Conservation (phyloP, 2,113 vertebrate species). For the Regulus satrapa region DNA sequence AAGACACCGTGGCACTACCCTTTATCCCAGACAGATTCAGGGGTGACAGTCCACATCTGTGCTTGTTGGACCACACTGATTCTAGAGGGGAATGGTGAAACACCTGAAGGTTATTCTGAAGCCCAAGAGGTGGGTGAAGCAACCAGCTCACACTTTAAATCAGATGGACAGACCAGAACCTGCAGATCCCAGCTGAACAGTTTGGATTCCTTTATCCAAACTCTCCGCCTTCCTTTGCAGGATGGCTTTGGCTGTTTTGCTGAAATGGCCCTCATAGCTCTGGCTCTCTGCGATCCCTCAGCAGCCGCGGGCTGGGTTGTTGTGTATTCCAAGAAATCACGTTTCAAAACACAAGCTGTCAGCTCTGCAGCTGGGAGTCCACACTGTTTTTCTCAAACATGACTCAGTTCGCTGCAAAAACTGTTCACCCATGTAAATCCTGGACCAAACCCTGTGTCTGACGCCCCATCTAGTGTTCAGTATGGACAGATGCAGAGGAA, state of each 20-base stretch:
- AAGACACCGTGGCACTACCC: background rate
- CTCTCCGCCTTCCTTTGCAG: background rate
- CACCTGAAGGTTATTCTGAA: background rate
- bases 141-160: background rate
- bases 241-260: background rate
- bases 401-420: background rate
- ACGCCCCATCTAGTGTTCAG: slow-evolving; percentile 35
- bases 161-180: background rate
- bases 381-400: background rate
- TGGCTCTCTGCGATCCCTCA: background rate
- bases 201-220: background rate
- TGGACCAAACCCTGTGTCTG: background rate
- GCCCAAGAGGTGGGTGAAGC: background rate
- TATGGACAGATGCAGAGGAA: background rate
- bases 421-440: background rate
- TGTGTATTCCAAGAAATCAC: background rate
- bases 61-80: fast-evolving
- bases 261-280: background rate
- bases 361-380: background rate
- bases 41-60: too few species aligned
- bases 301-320: background rate
- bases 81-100: background rate
- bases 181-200: background rate
- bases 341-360: background rate
- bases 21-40: background rate